Base-by-base conservation (phyloP, 2,113 vertebrate genomes). In the Paradisaea rubra region DNA sequence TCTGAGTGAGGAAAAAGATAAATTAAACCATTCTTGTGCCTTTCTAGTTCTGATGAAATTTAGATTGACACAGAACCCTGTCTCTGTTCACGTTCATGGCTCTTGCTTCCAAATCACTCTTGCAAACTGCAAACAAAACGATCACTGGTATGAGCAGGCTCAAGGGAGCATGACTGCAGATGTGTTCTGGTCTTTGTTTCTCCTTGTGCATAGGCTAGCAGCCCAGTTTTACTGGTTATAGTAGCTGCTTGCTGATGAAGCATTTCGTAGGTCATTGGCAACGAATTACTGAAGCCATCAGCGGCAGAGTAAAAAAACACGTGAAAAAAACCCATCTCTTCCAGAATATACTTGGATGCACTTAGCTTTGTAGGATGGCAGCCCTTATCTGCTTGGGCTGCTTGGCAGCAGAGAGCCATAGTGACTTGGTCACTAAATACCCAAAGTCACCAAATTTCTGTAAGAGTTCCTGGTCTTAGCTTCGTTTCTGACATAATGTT, bases 11-110 rank as follows among this genome's bases (percentile, higher is more conserved):
- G 25, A 63, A 65, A 50, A 89, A 61, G 10, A 27, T 18, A 2
- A 57, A 45, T 35, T 41, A 65, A 83, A 30, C 33, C 3, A 37
- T 31, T 80, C 15, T 54, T 81, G 11, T 73, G 23, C 72, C 45
- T 72, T 70, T 78, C 16, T 69, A 33, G 33, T 84, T 86, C 21
- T 39, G 33, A n/a, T 84, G 41, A 88, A 76, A 28, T 71, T n/a
- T 83, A n/a, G 2, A 2, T 68, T 71, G n/a, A 45, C 3, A 7
- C 30, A 50, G 28, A 78, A 18, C 42, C 10, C 28, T 52, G 15
- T 71, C 24, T 89, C 8, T 15, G 11, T 54, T 65, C 0, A 1
- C 2, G 1, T 60, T 72, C 2, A 0, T 2, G 28, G 31, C 45
- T 92, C 18, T 72, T 77, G 37, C 64, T 88, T 83, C 59, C 33